These are phyloP conservation scores for Caenorhabditis sp. DNA, from an alignment of 2,888 invertebrate genomes.

Conservation along the genomic window DNA sequence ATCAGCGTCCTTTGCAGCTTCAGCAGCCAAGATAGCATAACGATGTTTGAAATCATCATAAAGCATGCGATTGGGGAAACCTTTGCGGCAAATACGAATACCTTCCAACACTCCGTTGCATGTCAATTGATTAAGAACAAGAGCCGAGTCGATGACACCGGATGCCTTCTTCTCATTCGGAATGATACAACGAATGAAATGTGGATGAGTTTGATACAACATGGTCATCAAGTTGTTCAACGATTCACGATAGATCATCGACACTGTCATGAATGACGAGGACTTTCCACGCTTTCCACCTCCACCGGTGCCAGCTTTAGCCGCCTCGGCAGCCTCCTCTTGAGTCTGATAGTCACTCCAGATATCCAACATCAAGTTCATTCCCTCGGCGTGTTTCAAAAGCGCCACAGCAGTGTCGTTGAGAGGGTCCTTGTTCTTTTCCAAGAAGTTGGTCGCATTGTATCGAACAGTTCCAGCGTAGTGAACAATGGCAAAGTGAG, in stretches of 20 bases:
- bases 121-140: slow-evolving; percentile 99
- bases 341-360: slow-evolving; percentile 70
- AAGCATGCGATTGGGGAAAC: slow-evolving; percentile 99
- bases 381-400: slow-evolving; percentile 73
- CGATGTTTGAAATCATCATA: slow-evolving; percentile 97
- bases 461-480: slow-evolving; percentile 90
- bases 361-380: slow-evolving; percentile 82
- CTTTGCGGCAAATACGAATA: slow-evolving; percentile 99
- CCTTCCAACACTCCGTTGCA: slow-evolving; percentile 99
- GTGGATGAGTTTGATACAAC: slow-evolving; percentile 93
- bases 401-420: slow-evolving; percentile 74
- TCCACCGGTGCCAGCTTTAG: slow-evolving; percentile 61
- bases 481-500: slow-evolving; percentile 98
- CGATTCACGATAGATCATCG: slow-evolving; percentile 87
- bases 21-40: slow-evolving; percentile 98
- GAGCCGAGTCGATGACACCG: slow-evolving; percentile 94
- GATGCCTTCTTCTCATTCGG: slow-evolving; percentile 80
- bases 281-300: slow-evolving; percentile 67
- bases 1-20: slow-evolving; percentile 76
- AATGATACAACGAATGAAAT: slow-evolving; percentile 99
- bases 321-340: slow-evolving; percentile 69
- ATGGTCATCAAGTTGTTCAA: slow-evolving; percentile 97
- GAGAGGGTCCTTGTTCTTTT: slow-evolving; percentile 75
- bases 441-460: slow-evolving; percentile 74
- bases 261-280: slow-evolving; percentile 86